A percentile compares a stretch with the other conserved stretches of the same genome.
Conservation (phyloP, 1,140 invertebrate species). For the Megalopta genalis region DNA sequence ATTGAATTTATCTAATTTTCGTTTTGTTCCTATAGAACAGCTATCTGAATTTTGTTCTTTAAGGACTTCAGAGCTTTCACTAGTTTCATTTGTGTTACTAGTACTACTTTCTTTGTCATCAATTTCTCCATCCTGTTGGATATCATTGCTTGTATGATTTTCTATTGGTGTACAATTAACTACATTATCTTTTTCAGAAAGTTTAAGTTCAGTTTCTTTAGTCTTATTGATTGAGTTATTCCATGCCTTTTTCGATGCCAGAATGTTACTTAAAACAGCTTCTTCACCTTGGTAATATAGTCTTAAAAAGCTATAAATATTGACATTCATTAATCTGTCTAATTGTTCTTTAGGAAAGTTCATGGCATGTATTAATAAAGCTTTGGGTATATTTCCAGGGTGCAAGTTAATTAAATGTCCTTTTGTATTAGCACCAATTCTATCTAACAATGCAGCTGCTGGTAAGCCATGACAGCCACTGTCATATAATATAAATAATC, state of each 20-base stretch:
- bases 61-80: not conserved
- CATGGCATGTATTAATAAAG: constrained; percentile 88
- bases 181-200: not conserved
- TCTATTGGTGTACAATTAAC: not conserved
- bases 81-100: constrained; percentile 58
- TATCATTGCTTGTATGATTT: not conserved
- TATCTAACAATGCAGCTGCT: constrained; percentile 89
- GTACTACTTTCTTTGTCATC: not conserved
- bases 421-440: constrained; percentile 83
- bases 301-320: constrained; percentile 86
- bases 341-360: constrained; percentile 86
- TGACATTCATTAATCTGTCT: constrained; percentile 84
- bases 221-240: not conserved
- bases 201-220: not conserved
- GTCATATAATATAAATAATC: constrained; percentile 92
- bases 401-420: constrained; percentile 88
- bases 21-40: constrained; percentile 33
- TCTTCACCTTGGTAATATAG: constrained; percentile 81
- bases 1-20: constrained; percentile 45
- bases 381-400: constrained; percentile 88
- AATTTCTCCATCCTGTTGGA: not conserved
- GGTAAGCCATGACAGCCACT: constrained; percentile 91
- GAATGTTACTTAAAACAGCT: constrained; percentile 36
- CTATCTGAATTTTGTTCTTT: not conserved
- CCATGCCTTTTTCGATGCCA: not conserved